Conservation (phyloP, 1,140 invertebrate species). For the Heliconius hermathena region DNA sequence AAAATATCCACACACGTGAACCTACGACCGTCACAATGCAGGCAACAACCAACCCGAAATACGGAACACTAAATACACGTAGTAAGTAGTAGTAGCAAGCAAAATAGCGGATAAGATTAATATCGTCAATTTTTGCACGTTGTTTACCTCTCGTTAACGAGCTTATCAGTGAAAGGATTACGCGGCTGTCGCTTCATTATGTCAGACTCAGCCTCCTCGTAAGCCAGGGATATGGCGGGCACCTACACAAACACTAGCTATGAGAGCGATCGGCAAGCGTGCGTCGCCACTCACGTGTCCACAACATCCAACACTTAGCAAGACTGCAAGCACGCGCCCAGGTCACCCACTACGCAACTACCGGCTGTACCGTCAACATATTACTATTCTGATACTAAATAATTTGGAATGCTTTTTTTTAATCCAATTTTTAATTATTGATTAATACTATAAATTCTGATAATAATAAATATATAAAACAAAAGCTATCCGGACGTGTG, state of each 20-base stretch:
- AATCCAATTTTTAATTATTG: not conserved
- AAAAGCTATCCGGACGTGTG: constrained; percentile 43
- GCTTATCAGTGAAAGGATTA: constrained; percentile 97
- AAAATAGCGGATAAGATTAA: constrained; percentile 75
- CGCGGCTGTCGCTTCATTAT: constrained; percentile 99
- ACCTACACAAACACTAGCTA: constrained; percentile 88
- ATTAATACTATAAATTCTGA: not conserved
- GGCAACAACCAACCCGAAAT: constrained; percentile 77
- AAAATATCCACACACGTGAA: constrained; percentile 64
- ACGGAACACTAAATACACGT: constrained; percentile 77
- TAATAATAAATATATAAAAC: not conserved
- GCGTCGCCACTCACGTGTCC: constrained; percentile 53
- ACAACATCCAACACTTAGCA: constrained; percentile 76
- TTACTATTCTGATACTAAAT: not conserved
- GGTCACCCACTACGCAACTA: too few species aligned
- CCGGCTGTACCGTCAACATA: not conserved
- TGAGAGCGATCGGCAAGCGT: constrained; percentile 66
- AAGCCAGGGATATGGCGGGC: constrained; percentile 99
- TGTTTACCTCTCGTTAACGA: constrained; percentile 98
- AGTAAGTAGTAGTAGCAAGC: constrained; percentile 65
- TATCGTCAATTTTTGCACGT: constrained; percentile 56
- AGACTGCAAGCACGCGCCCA: constrained; percentile 60
- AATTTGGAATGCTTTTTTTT: not conserved
- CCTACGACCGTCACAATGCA: constrained; percentile 64
- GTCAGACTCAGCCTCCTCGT: constrained; percentile 99